Evolutionary conservation across 2,113 vertebrate genomes (phyloP).

Genomic region (Saccopteryx leptura): DNA sequence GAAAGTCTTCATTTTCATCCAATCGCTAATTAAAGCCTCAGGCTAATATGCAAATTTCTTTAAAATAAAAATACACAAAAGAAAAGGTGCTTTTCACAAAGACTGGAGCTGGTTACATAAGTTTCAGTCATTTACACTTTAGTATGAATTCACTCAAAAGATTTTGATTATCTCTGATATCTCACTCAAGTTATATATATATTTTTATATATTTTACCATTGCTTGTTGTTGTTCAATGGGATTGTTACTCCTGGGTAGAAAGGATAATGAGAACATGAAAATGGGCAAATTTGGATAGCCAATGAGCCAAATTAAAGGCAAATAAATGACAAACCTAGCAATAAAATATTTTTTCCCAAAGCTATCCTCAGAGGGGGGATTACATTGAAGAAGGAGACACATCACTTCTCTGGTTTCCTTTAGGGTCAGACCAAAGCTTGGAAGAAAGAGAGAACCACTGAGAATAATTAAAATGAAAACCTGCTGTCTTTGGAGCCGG

Average conservation of each 20-base stretch:
- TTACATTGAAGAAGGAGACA: not conserved
- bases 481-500: not conserved
- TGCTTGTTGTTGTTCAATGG: not conserved
- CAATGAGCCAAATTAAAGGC: not conserved
- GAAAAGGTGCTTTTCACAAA: conserved; percentile 23
- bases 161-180: not conserved
- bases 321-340: not conserved
- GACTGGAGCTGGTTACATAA: not conserved
- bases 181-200: not conserved
- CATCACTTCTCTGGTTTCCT: not conserved
- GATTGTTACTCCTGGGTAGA: not conserved
- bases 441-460: conserved; percentile 31
- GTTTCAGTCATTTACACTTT: conserved; percentile 25
- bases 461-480: conserved; percentile 56
- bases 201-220: not conserved
- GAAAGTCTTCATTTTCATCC: conserved; percentile 56
- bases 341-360: not conserved
- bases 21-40: conserved; percentile 33
- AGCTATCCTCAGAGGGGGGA: not conserved
- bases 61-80: conserved; percentile 46
- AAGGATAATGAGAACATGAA: not conserved
- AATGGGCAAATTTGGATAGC: not conserved
- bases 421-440: not conserved
- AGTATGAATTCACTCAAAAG: conserved; percentile 27
- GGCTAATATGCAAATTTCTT: not conserved